Conservation (phyloP, 2,797 vertebrate genomes). For the Triplophysa yarkandensis region DNA sequence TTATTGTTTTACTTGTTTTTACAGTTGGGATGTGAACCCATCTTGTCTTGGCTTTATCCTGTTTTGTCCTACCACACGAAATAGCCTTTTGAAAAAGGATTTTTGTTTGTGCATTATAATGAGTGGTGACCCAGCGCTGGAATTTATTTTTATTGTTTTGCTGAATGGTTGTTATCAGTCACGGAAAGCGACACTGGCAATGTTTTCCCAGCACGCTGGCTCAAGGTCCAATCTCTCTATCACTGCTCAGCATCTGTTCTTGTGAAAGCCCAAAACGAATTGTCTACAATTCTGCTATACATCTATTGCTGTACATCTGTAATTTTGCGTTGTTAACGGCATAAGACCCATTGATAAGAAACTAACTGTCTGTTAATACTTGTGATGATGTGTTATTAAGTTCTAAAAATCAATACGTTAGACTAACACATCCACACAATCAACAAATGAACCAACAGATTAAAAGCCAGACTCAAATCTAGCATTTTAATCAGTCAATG, state of each 20-base stretch:
- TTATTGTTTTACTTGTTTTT: too few relatives aligned
- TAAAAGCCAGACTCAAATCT: not conserved
- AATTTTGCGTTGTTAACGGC: not conserved
- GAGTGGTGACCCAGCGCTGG: not conserved
- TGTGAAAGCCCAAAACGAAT: not conserved
- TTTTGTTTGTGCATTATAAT: not conserved
- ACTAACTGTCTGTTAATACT: not conserved
- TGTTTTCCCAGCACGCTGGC: not conserved
- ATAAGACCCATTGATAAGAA: not conserved
- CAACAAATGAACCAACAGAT: not conserved
- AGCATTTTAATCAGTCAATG: not conserved
- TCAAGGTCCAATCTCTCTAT: conserved; percentile 9
- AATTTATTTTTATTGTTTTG: conserved; percentile 15
- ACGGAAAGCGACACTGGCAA: not conserved
- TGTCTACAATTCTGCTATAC: not conserved
- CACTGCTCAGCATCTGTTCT: not conserved
- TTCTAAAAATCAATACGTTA: not conserved
- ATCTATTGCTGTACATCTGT: not conserved
- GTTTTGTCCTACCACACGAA: not conserved
- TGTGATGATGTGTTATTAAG: too few relatives aligned
- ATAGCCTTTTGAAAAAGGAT: not conserved
- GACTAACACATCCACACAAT: not conserved
- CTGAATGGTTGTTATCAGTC: not conserved
- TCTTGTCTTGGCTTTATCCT: not conserved
- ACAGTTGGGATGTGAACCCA: not conserved